These are phyloP conservation scores for Papio anubis DNA, from an alignment of 2,113 vertebrate species.

Conservation along the genomic window DNA sequence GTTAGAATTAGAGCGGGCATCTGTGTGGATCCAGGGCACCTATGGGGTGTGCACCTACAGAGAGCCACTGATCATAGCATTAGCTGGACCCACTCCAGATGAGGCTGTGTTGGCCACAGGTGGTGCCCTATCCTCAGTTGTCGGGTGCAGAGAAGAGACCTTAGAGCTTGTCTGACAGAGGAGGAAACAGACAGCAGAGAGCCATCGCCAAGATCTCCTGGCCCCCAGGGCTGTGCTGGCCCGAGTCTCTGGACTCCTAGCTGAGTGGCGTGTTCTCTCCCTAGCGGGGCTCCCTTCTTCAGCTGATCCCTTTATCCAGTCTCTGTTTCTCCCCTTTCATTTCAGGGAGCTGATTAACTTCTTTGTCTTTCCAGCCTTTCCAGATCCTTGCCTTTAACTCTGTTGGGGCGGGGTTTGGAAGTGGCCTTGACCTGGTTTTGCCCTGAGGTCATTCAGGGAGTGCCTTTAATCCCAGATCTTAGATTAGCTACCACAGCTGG, in stretches of 20 bases:
- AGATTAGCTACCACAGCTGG: neutral
- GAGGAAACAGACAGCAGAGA: neutral
- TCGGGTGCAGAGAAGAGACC: neutral
- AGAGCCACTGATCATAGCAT: fast-evolving
- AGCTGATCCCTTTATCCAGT: neutral
- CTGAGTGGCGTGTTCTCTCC: fast-evolving
- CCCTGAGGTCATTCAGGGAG: neutral
- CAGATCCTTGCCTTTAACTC: neutral
- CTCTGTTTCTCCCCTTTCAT: neutral
- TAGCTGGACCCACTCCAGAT: neutral
- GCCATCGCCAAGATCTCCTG: neutral
- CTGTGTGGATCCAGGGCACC: neutral
- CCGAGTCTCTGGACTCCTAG: neutral
- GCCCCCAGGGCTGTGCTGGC: neutral
- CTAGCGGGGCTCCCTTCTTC: neutral
- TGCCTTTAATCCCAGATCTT: neutral
- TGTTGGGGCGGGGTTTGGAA: neutral
- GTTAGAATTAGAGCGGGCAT: neutral
- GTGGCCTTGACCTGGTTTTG: slow-evolving; percentile 12
- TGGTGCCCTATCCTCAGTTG: neutral
- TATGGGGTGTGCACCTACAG: fast-evolving
- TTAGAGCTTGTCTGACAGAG: neutral
- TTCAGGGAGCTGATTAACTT: neutral
- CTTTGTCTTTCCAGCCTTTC: neutral
- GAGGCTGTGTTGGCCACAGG: neutral